phyloP scores from a whole-genome alignment of 64 coral and sea anemone genomes.

The Montipora foliosa region DNA sequence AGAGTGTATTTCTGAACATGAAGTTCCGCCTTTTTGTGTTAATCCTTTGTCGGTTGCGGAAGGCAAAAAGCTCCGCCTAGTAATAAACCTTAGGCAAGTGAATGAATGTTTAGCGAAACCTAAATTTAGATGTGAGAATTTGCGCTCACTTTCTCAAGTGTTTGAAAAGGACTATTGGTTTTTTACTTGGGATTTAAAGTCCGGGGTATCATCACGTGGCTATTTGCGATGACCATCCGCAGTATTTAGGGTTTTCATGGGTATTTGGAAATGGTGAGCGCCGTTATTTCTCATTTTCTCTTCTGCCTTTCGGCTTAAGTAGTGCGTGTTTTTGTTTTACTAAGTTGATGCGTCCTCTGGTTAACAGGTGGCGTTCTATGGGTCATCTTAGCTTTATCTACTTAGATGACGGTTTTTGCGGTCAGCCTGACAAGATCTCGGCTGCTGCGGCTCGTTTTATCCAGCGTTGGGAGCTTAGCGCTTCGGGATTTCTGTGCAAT shows the following conservation, averaged over 20 bases:
- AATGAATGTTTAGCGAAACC: too few species aligned
- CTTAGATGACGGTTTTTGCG: too few species aligned
- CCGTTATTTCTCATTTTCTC: conserved; percentile 12
- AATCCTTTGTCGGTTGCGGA: background rate
- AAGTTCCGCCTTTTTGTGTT: background rate
- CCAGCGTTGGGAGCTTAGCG: too few species aligned
- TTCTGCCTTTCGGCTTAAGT: background rate
- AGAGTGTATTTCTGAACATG: conserved; percentile 22
- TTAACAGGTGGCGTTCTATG: conserved; percentile 38
- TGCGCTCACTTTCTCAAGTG: too few species aligned
- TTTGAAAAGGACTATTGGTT: too few species aligned
- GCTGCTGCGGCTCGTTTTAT: background rate
- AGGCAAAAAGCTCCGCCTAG: conserved; percentile 46
- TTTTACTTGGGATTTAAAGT: too few species aligned
- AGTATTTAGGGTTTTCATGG: conserved; percentile 28
- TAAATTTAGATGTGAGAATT: too few species aligned
- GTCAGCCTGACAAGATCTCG: background rate
- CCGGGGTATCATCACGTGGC: too few species aligned
- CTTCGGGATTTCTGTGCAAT: too few species aligned
- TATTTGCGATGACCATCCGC: background rate
- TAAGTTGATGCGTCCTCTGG: conserved; percentile 31
- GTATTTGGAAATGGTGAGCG: background rate
- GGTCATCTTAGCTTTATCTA: conserved; percentile 13
- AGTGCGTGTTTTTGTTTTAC: too few species aligned
- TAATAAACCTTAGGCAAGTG: too few species aligned